Conservation (phyloP, 2,113 vertebrate species). For the Acrocephalus kingi region DNA sequence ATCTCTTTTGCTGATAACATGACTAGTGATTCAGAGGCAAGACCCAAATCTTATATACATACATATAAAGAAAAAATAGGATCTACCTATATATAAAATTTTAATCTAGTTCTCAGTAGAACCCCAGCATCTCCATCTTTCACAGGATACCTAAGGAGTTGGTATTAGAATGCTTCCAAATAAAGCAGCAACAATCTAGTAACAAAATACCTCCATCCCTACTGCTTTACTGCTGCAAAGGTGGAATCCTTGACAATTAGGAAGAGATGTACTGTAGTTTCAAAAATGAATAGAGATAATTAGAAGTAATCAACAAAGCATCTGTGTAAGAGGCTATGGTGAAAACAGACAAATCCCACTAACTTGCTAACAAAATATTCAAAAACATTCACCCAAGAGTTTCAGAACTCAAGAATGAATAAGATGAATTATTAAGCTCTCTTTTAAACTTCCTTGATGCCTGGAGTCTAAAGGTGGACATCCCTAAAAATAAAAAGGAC, state of each 20-base stretch:
- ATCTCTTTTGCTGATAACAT: neutral
- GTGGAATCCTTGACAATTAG: neutral
- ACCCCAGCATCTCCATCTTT: neutral
- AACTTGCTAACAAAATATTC: neutral
- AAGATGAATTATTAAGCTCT: neutral
- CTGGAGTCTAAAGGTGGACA: neutral
- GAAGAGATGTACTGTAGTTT: neutral
- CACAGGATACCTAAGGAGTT: neutral
- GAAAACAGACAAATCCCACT: neutral
- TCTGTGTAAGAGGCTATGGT: neutral
- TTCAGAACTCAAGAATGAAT: neutral
- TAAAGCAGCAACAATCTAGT: neutral
- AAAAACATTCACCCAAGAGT: neutral
- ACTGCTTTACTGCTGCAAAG: neutral
- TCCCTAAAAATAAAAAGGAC: neutral
- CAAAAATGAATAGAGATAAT: neutral
- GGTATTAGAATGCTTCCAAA: neutral
- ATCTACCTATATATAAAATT: neutral
- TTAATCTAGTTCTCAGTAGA: neutral
- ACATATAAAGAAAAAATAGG: neutral
- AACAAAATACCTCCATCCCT: neutral
- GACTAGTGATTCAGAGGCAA: constrained; percentile 32
- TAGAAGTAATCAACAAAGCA: neutral
- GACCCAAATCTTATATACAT: neutral
- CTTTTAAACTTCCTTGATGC: neutral